These are phyloP conservation scores for Australoheros scitulus DNA, from an alignment of 2,113 vertebrate genomes.

Conservation along the genomic window DNA sequence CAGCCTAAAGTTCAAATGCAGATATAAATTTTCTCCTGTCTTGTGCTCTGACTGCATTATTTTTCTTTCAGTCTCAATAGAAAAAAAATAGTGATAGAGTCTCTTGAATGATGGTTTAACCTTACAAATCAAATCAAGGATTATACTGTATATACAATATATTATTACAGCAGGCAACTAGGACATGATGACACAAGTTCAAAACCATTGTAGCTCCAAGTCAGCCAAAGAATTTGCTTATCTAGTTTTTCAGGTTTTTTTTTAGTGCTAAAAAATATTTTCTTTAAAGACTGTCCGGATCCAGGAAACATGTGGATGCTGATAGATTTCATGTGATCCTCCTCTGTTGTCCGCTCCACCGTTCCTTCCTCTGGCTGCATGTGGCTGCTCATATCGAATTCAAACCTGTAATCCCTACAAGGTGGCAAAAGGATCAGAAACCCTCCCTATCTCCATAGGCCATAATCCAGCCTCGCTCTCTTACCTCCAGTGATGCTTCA, in stretches of 20 bases:
- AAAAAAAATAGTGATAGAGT: not conserved
- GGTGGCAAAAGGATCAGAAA: slow-evolving; percentile 47
- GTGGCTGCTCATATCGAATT: slow-evolving; percentile 54
- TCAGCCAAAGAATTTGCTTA: not conserved
- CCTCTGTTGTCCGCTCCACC: not conserved
- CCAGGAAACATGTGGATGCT: not conserved
- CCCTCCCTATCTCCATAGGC: slow-evolving; percentile 36
- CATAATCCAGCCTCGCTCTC: slow-evolving; percentile 38
- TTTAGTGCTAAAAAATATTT: not conserved
- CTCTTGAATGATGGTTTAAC: slow-evolving; percentile 4
- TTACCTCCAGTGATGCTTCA: slow-evolving; percentile 26
- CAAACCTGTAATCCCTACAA: slow-evolving; percentile 63
- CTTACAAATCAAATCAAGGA: slow-evolving; percentile 4
- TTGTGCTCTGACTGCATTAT: slow-evolving; percentile 9
- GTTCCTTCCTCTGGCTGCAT: slow-evolving; percentile 13
- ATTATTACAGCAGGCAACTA: not conserved
- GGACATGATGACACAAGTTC: not conserved
- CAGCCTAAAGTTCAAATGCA: slow-evolving; percentile 26
- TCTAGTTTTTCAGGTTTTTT: not conserved
- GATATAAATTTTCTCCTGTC: slow-evolving; percentile 2
- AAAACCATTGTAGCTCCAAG: not conserved
- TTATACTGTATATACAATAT: not conserved
- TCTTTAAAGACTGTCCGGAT: not conserved
- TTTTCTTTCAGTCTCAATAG: not conserved
- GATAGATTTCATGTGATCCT: slow-evolving; percentile 20